phyloP scores from a whole-genome alignment of 2,888 invertebrate species.

The Noctua fimbriata region DNA sequence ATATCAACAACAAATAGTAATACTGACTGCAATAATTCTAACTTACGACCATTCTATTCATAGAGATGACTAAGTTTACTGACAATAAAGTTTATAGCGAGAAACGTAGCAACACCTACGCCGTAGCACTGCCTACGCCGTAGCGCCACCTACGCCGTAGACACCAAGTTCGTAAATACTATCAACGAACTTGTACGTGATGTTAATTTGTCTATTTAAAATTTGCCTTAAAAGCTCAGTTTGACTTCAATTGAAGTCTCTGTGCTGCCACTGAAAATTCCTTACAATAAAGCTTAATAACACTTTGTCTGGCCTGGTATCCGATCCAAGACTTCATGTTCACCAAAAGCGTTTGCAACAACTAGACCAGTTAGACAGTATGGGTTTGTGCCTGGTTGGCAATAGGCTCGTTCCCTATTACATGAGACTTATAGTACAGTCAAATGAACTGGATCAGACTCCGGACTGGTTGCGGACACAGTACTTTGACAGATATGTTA shows the following conservation, averaged over 20 bases:
- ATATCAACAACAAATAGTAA: not conserved
- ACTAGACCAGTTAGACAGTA: no score
- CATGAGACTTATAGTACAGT: no score
- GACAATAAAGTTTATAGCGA: not conserved
- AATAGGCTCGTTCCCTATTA: no score
- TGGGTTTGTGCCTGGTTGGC: no score
- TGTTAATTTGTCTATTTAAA: not conserved
- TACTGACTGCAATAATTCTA: not conserved
- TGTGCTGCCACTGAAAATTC: not conserved
- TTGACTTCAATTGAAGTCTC: not conserved
- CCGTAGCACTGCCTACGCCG: slow-evolving; percentile 25
- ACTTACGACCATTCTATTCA: not conserved
- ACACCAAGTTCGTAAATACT: not conserved
- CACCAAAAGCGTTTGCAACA: no score
- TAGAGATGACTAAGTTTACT: slow-evolving; percentile 6
- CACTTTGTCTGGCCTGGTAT: no score
- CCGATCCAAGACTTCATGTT: no score
- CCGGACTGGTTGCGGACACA: no score
- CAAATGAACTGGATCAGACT: no score
- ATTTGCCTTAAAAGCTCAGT: not conserved
- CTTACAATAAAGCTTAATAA: no score
- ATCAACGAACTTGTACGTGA: no score
- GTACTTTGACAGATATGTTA: no score
- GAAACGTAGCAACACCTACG: slow-evolving; percentile 15
- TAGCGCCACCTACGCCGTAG: slow-evolving; percentile 15